These are phyloP conservation scores for Scophthalmus maximus DNA, from an alignment of 2,113 vertebrate species.

Conservation along the genomic window DNA sequence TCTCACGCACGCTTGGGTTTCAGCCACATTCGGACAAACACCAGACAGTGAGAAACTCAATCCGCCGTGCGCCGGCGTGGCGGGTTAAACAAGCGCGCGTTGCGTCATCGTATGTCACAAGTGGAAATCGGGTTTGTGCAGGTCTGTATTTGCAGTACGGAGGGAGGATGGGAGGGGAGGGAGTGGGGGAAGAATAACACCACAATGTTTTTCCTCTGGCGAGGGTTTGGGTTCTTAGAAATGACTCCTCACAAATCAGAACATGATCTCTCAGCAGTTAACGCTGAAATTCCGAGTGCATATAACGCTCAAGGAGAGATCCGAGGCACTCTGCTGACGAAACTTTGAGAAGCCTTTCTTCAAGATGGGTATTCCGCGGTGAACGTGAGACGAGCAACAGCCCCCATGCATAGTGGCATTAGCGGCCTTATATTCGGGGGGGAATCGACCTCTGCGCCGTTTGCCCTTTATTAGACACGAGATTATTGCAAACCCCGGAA, in stretches of 20 bases:
- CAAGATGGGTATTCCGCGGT: background rate
- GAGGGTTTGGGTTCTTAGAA: constrained; percentile 43
- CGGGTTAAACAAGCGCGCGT: constrained; percentile 55
- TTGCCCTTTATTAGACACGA: background rate
- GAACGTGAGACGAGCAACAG: too few species aligned
- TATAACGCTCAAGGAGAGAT: constrained; percentile 2
- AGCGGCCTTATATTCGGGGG: background rate
- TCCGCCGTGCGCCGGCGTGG: constrained; percentile 35
- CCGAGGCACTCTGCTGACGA: background rate
- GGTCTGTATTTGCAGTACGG: constrained; percentile 53
- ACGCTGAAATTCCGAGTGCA: constrained; percentile 13
- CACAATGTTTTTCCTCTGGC: constrained; percentile 41
- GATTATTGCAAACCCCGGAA: background rate
- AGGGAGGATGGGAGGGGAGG: constrained; percentile 6
- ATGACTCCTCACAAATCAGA: constrained; percentile 28
- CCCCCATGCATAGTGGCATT: background rate
- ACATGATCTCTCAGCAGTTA: constrained; percentile 41
- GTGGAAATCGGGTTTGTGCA: constrained; percentile 54
- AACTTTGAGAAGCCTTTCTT: background rate
- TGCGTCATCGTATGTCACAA: constrained; percentile 61
- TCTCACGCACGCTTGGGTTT: constrained; percentile 56
- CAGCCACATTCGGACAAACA: constrained; percentile 67
- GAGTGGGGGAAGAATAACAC: constrained; percentile 33
- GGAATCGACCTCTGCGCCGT: background rate
- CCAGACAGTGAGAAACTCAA: constrained; percentile 63